Conservation (phyloP, 2,113 vertebrate species). For the Calonectris borealis region DNA sequence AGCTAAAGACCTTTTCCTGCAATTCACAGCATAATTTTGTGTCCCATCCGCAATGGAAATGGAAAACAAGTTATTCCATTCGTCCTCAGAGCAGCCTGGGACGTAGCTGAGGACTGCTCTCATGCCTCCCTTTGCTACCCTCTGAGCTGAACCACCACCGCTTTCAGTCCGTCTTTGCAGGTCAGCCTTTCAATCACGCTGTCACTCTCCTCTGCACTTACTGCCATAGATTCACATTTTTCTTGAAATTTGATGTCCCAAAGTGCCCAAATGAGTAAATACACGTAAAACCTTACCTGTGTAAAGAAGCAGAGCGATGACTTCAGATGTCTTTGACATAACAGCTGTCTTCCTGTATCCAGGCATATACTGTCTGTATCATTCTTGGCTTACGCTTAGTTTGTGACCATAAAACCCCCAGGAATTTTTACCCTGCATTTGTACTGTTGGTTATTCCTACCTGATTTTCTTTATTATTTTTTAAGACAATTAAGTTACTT, state of each 20-base stretch:
- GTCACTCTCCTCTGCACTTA: not conserved
- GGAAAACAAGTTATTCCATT: not conserved
- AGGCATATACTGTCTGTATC: not conserved
- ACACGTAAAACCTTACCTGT: not conserved
- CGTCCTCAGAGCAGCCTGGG: not conserved
- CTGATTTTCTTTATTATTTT: not conserved
- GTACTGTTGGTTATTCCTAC: not conserved
- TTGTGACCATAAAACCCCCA: not conserved
- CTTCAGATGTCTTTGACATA: not conserved
- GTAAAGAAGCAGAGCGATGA: not conserved
- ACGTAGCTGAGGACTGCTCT: not conserved
- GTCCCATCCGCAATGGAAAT: not conserved
- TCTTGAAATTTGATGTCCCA: not conserved
- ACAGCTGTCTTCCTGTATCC: not conserved
- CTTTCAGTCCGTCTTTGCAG: not conserved
- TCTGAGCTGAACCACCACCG: fast-evolving
- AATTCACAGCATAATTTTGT: not conserved
- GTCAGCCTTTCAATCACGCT: not conserved
- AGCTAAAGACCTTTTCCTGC: not conserved
- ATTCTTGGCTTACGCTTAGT: not conserved
- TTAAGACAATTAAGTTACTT: not conserved
- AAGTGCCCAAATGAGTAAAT: not conserved
- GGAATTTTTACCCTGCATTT: not conserved
- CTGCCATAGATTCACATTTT: not conserved
- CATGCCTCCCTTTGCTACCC: not conserved